A percentile compares a stretch with the other conserved stretches of the same genome.
Evolutionary conservation across 2,888 invertebrate species (phyloP).

Genomic region (Agriopis marginaria): DNA sequence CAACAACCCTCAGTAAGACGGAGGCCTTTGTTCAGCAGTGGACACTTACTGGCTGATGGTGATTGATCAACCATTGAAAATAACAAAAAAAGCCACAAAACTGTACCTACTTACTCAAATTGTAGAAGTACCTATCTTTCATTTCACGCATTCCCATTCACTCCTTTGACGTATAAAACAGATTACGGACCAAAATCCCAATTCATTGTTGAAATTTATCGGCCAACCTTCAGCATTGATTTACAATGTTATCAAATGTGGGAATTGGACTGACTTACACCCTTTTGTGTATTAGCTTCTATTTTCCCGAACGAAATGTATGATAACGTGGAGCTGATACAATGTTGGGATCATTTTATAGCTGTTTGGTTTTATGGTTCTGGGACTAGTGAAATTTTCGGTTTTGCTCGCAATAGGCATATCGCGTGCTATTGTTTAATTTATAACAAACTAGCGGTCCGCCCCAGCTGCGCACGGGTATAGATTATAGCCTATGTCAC

Average conservation of each 20-base stretch:
- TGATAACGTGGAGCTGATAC: conserved; percentile 13
- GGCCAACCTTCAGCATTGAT: conserved; percentile 28
- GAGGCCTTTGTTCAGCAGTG: too few species aligned
- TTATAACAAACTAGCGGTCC: too few species aligned
- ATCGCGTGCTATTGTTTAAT: too few species aligned
- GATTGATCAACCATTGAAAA: too few species aligned
- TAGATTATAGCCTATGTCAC: too few species aligned
- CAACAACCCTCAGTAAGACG: too few species aligned
- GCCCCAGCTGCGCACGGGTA: too few species aligned
- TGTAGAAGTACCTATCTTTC: neutral
- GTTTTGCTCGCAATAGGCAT: neutral
- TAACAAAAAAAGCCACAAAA: too few species aligned
- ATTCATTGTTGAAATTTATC: conserved; percentile 24
- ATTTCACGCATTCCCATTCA: conserved; percentile 2
- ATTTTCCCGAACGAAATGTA: conserved; percentile 17
- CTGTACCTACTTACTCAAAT: neutral
- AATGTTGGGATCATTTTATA: conserved; percentile 15
- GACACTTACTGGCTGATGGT: too few species aligned
- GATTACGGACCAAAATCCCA: conserved; percentile 10
- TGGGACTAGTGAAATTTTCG: neutral
- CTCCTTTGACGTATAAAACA: conserved; percentile 8
- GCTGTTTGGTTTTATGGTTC: conserved; percentile 3
- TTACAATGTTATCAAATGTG: conserved; percentile 33
- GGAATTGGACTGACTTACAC: conserved; percentile 23
- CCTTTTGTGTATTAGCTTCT: conserved; percentile 28